Conservation (phyloP, 2,113 vertebrate species). For the Tilapia sparmanii region DNA sequence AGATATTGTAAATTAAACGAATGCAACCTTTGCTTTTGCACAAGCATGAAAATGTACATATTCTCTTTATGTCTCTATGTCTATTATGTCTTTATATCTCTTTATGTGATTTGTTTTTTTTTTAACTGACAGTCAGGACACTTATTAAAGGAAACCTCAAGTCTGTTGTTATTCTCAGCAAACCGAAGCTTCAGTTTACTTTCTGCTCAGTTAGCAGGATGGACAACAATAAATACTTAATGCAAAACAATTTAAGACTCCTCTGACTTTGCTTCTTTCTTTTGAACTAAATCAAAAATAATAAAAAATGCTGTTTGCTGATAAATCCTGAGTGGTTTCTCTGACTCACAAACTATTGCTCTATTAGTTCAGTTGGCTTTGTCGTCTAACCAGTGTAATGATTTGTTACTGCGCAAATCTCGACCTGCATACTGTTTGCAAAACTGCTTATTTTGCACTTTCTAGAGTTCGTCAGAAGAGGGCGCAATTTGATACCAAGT, state of each 20-base stretch:
- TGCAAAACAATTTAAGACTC: background rate
- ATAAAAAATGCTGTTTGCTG: background rate
- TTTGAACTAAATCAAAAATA: background rate
- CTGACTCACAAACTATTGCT: background rate
- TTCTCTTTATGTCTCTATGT: background rate
- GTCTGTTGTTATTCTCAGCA: background rate
- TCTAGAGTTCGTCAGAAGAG: background rate
- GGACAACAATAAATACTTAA: background rate
- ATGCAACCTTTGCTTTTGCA: background rate
- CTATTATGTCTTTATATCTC: too few species aligned
- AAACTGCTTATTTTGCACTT: background rate
- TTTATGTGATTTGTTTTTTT: background rate
- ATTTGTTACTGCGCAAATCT: background rate
- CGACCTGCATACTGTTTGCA: background rate
- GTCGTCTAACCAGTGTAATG: background rate
- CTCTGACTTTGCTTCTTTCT: background rate
- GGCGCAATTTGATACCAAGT: background rate
- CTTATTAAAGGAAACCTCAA: background rate
- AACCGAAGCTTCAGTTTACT: background rate
- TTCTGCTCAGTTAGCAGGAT: background rate
- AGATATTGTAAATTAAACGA: background rate
- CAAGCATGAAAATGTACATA: background rate
- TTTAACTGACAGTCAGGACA: background rate
- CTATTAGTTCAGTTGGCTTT: accelerated
- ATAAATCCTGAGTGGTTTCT: background rate